These are phyloP conservation scores for Acanthiza pusilla DNA, from an alignment of 2,797 vertebrate genomes.

Conservation along the genomic window DNA sequence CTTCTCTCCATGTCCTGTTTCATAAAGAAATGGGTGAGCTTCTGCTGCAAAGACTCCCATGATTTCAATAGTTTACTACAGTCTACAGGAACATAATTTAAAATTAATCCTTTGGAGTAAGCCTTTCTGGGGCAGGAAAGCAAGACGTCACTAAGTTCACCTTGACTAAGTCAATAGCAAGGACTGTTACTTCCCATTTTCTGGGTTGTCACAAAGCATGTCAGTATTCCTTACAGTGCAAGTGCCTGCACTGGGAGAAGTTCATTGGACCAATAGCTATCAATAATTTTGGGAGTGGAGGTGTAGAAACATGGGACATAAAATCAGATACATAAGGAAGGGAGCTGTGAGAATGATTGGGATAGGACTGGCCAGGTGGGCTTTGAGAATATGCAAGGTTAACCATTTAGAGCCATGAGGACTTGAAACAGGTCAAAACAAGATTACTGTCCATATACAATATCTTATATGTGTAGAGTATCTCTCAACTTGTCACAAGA, in stretches of 20 bases:
- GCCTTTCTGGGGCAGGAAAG: not conserved
- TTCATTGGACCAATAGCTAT: not conserved
- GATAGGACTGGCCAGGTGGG: not conserved
- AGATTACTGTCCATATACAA: not conserved
- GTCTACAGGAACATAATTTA: not conserved
- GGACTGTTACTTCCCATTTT: not conserved
- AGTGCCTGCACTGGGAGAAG: not conserved
- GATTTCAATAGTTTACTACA: not conserved
- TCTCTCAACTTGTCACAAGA: not conserved
- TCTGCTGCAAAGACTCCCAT: not conserved
- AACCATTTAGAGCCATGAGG: not conserved
- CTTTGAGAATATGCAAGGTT: not conserved
- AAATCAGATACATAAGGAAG: not conserved
- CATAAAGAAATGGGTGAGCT: not conserved
- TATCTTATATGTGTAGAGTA: not conserved
- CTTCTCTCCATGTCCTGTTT: not conserved
- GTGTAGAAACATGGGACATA: not conserved
- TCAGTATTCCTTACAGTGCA: not conserved
- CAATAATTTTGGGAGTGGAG: not conserved
- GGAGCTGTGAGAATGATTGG: not conserved
- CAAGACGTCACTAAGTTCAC: not conserved
- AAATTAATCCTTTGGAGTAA: not conserved
- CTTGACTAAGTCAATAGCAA: not conserved
- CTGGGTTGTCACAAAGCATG: rapidly evolving
- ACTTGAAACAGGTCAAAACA: not conserved